Evolutionary conservation across 2,797 vertebrate genomes (phyloP), one percentile per base, ranked within the genome.

Genomic region (Hippoglossus hippoglossus): DNA sequence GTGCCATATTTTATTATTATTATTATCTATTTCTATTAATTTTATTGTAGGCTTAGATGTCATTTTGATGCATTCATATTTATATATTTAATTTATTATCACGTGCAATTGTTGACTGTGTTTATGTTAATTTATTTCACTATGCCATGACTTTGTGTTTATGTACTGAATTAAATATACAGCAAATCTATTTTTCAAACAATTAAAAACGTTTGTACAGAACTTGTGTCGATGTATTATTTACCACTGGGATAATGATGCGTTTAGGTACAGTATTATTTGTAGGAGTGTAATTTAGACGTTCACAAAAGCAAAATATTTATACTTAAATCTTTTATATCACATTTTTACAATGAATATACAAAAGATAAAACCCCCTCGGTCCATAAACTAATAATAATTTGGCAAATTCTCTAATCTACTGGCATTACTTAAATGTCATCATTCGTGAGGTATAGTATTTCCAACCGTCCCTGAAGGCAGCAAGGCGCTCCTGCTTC

Each of bases 11-110:
- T 85, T 86, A 81, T 84, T 86, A n/a, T n/a, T 22, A 22, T 22
- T 22, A 81, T 84, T 84, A 73, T 89, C 9, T 84, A 61, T 86
- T 88, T 76, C 26, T 34, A 31, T 31, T 85, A 31, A 77, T 74
- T 77, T 71, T 82, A 57, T 81, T 84, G 44, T 87, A 70, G 59
- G n/a, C 1, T 22, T 87, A 56, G 54, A n/a, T 81, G 22, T 80
- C 70, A 55, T 87, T 87, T 84, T 53, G 18, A 84, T 74, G 56
- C 80, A 75, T 75, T 46, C 41, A 70, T 91, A 91, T 91, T 92
- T 94, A 92, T 92, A 79, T 44, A 1, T 81, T 92, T 90, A 74
- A 93, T 94, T 93, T 93, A 94, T 94, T 88, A 91, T 90, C 19
- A 70, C 41, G 90, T 91, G 82, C 90, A 92, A 91, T 92, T 89